Conservation (phyloP, 1,140 invertebrate species). For the Goniozus legneri region DNA sequence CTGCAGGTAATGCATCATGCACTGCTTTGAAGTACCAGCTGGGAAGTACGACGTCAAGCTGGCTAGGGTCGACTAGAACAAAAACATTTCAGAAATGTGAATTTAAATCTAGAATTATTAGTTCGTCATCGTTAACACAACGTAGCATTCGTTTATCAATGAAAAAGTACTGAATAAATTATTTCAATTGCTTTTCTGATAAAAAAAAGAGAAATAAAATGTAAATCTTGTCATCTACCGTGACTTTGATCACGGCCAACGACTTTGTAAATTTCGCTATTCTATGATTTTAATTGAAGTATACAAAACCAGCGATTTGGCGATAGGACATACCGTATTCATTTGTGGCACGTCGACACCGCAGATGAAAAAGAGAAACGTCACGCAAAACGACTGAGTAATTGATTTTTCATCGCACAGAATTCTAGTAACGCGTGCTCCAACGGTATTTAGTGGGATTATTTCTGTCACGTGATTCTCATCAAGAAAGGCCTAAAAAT, state of each 20-base stretch:
- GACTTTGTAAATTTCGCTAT: too few species aligned
- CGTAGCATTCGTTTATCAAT: neutral
- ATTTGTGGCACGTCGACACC: neutral
- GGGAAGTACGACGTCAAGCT: neutral
- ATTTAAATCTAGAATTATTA: neutral
- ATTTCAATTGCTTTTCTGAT: too few species aligned
- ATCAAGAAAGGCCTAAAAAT: neutral
- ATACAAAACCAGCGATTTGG: too few species aligned
- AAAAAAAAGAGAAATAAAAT: too few species aligned
- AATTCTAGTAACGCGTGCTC: too few species aligned
- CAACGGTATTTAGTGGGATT: too few species aligned
- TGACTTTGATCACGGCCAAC: too few species aligned
- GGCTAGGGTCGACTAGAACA: neutral
- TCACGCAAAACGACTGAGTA: conserved; percentile 55
- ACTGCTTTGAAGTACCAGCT: neutral
- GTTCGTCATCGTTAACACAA: neutral
- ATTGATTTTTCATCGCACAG: conserved; percentile 51
- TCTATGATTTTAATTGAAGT: too few species aligned
- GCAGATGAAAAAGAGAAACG: conserved; percentile 29
- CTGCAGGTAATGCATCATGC: neutral
- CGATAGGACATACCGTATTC: neutral
- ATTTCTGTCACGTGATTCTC: too few species aligned
- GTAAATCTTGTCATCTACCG: too few species aligned
- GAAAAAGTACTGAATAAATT: neutral
- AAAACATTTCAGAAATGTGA: neutral